These are phyloP conservation scores for Brachypteracias leptosomus DNA, from an alignment of 2,113 vertebrate genomes.

Conservation along the genomic window DNA sequence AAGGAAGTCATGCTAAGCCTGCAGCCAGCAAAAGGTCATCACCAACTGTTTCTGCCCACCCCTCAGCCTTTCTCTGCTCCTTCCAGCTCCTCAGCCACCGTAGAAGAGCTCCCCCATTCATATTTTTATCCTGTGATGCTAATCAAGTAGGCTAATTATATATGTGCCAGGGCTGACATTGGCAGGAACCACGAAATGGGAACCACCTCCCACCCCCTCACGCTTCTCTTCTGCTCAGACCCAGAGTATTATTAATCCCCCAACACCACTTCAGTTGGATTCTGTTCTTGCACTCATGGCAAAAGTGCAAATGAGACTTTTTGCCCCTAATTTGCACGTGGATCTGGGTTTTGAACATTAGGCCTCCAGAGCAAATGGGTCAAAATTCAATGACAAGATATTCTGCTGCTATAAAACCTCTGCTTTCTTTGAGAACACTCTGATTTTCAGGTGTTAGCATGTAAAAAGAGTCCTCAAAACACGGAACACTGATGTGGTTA, in stretches of 20 bases:
- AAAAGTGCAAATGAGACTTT: not conserved
- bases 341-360: not conserved
- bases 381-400: not conserved
- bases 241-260: not conserved
- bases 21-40: not conserved
- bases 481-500: not conserved
- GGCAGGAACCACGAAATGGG: not conserved
- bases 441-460: not conserved
- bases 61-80: not conserved
- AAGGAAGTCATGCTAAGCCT: not conserved
- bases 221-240: not conserved
- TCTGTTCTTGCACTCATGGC: not conserved
- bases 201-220: not conserved
- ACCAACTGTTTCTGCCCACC: not conserved
- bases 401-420: not conserved
- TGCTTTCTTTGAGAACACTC: not conserved
- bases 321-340: not conserved
- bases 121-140: not conserved
- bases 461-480: not conserved
- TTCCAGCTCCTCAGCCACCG: not conserved
- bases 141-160: not conserved
- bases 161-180: not conserved
- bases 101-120: not conserved
- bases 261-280: not conserved
- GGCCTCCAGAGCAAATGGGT: not conserved